phyloP scores from a whole-genome alignment of 64 coral and sea anemone genomes.

The Stichodactyla mertensii region DNA sequence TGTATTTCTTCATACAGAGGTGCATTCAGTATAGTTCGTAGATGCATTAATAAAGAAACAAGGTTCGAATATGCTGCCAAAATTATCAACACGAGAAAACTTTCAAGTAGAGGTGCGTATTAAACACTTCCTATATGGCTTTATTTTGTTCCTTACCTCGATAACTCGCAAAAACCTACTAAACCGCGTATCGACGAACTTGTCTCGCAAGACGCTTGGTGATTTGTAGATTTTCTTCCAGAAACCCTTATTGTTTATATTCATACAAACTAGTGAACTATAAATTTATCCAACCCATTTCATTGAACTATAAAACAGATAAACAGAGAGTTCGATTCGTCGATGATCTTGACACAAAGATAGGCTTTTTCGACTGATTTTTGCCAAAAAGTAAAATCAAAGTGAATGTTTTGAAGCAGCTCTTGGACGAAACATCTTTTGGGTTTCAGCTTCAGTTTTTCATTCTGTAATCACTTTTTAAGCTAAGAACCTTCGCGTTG shows the following conservation, averaged over 20 bases:
- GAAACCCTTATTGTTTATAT: background rate
- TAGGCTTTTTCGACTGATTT: background rate
- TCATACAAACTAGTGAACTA: background rate
- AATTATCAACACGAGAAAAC: conserved; percentile 99
- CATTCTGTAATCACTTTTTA: background rate
- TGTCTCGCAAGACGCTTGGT: background rate
- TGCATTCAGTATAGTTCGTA: conserved; percentile 96
- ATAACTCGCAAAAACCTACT: background rate
- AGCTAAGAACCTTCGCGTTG: background rate
- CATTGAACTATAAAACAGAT: conserved; percentile 9
- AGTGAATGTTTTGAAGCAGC: background rate
- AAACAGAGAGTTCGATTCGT: background rate
- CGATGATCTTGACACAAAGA: background rate
- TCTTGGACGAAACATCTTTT: background rate
- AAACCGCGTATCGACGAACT: background rate
- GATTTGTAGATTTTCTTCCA: background rate
- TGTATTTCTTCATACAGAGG: conserved; percentile 68
- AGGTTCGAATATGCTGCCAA: conserved; percentile 97
- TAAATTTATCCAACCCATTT: conserved; percentile 4
- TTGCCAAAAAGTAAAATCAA: background rate
- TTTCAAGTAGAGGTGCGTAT: conserved; percentile 94
- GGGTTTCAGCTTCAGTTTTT: background rate
- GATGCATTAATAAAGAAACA: conserved; percentile 91
- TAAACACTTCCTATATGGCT: conserved; percentile 11
- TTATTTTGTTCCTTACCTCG: background rate